Evolutionary conservation across 2,888 invertebrate genomes (phyloP).

Genomic region (Capitulum mitella): DNA sequence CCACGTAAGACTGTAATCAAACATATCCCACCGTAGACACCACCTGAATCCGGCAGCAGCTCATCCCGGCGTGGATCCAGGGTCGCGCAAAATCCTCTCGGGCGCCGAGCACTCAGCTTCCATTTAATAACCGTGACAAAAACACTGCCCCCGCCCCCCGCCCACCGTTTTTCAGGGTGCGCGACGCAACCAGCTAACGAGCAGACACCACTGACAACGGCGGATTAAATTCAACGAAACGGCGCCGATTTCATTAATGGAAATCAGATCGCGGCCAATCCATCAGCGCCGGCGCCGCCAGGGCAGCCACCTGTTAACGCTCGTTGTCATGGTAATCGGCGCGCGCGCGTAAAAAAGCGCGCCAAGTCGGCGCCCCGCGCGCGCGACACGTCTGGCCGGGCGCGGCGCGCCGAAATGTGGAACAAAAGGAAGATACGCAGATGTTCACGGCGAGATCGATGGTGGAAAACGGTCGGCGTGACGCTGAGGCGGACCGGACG

Average conservation of each 20-base stretch:
- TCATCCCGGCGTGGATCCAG: no score
- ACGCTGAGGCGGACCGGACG: background rate
- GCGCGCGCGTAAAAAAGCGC: background rate
- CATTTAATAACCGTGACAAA: slow-evolving; percentile 1
- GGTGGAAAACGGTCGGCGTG: background rate
- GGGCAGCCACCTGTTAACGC: slow-evolving; percentile 1
- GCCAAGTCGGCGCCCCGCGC: background rate
- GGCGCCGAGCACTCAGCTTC: no score
- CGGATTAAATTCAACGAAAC: background rate
- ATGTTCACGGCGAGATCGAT: background rate
- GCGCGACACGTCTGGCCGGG: background rate
- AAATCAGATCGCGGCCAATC: slow-evolving; percentile 3
- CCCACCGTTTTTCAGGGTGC: background rate
- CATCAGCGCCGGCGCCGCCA: background rate
- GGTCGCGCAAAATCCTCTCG: no score
- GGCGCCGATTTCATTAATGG: background rate
- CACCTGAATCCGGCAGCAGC: no score
- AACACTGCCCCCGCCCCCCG: background rate
- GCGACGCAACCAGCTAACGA: background rate
- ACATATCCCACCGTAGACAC: no score
- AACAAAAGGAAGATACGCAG: background rate
- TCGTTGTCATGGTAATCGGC: slow-evolving; percentile 13
- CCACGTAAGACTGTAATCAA: no score
- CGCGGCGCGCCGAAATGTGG: background rate
- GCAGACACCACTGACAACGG: background rate